These are phyloP conservation scores for Ganaspis sp. DNA, from an alignment of 1,140 invertebrate genomes.

Conservation along the genomic window DNA sequence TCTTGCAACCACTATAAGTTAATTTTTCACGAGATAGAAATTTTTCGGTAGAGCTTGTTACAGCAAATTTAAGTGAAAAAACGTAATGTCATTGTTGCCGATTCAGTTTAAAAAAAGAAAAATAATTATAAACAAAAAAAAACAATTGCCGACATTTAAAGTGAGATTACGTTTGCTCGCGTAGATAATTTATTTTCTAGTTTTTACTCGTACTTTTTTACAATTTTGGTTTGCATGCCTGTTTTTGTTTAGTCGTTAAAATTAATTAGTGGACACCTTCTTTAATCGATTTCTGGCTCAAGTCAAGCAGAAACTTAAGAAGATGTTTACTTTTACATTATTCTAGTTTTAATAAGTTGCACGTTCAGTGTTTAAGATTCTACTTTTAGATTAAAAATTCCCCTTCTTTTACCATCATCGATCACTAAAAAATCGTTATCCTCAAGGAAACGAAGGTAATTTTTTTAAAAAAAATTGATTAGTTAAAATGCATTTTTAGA, in stretches of 20 bases:
- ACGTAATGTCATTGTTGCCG: neutral
- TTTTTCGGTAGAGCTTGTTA: slow-evolving; percentile 28
- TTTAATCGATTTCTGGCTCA: neutral
- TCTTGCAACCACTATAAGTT: slow-evolving; percentile 36
- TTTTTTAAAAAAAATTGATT: neutral
- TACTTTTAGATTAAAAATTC: slow-evolving; percentile 1
- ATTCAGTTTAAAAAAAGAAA: neutral
- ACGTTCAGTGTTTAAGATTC: slow-evolving; percentile 10
- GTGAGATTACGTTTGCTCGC: slow-evolving; percentile 54
- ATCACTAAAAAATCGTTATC: neutral
- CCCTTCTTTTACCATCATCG: neutral
- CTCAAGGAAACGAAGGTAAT: neutral
- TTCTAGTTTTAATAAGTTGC: slow-evolving; percentile 25
- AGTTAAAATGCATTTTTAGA: neutral
- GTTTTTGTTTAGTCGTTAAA: slow-evolving; percentile 29
- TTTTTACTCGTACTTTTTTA: slow-evolving; percentile 52
- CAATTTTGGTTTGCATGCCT: slow-evolving; percentile 56
- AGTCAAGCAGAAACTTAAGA: neutral
- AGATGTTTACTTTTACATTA: slow-evolving; percentile 33
- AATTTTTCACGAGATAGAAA: slow-evolving; percentile 30
- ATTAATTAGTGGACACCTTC: neutral
- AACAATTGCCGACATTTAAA: neutral
- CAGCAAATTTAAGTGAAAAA: slow-evolving; percentile 18
- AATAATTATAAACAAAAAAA: neutral
- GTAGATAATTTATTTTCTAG: slow-evolving; percentile 50